These are phyloP conservation scores for Drosophila borealis DNA, from an alignment of 2,888 invertebrate genomes.

Conservation along the genomic window DNA sequence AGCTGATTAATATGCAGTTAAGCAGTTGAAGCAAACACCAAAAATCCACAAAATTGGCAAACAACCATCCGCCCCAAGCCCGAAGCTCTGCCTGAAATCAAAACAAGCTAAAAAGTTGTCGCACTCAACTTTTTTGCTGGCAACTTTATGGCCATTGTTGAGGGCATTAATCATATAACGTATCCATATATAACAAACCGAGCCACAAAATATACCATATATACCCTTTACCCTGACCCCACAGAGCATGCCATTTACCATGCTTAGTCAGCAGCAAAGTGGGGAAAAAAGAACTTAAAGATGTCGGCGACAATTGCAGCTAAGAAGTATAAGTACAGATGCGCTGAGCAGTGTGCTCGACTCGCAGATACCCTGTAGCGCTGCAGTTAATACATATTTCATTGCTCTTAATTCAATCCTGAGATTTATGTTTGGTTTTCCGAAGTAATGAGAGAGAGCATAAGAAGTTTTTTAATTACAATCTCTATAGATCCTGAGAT, in stretches of 20 bases:
- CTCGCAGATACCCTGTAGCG: neutral
- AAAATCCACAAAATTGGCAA: slow-evolving; percentile 45
- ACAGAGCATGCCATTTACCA: slow-evolving; percentile 5
- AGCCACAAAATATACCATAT: slow-evolving; percentile 19
- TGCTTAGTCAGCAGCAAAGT: slow-evolving; percentile 26
- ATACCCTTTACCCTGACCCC: neutral
- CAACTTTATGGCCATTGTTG: slow-evolving; percentile 54
- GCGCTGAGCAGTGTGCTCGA: neutral
- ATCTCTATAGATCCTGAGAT: too few relatives aligned
- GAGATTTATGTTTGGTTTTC: too few relatives aligned
- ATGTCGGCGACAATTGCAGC: slow-evolving; percentile 33
- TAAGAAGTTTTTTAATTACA: too few relatives aligned
- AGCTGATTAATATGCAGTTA: slow-evolving; percentile 79
- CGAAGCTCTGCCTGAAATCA: slow-evolving; percentile 27
- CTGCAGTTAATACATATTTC: too few relatives aligned
- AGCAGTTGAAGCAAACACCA: slow-evolving; percentile 53
- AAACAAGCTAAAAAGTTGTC: slow-evolving; percentile 50
- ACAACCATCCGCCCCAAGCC: neutral
- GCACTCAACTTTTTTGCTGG: slow-evolving; percentile 35
- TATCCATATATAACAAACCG: slow-evolving; percentile 42
- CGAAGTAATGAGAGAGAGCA: too few relatives aligned
- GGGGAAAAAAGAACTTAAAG: slow-evolving; percentile 22
- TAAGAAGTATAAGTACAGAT: slow-evolving; percentile 17
- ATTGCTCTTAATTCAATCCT: too few relatives aligned
- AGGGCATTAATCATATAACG: slow-evolving; percentile 65